Base-by-base conservation (phyloP, 2,888 invertebrate species). In the Biston betularia region DNA sequence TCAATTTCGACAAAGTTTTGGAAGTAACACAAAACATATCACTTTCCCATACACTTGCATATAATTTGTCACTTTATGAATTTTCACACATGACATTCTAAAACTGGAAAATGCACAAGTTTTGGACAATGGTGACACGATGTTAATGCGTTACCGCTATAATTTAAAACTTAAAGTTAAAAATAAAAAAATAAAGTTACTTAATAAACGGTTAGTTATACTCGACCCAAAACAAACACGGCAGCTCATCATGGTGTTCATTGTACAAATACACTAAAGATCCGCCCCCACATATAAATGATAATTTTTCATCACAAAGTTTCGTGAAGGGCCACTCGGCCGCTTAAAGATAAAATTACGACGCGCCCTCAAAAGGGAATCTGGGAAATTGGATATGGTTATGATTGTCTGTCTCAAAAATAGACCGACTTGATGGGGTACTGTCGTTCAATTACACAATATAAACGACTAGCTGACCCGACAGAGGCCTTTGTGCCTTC, bases 301-400 rank as follows among this genome's bases (percentile, higher is more conserved):
- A 67, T 69, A 71, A 69, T 71, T 69, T 69, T 67, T 62, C 63
- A 62, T 67, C 63, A 44, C 64, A 67, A 69, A 62, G 46, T 67
- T 64, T 49, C 60, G 15, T 56, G 59, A 63, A 70, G 57, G 57
- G 42, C 66, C 52, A 57, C 62, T 66, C 62, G 57, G 34, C 62
- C 57, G 66, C 65, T 65, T 56, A 65, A 40, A 61, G 65, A 65
- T 62, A 62, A 66, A 66, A 66, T 66, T 62, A 66, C 57, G 52
- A 35, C 48, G 56, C 35, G 56, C 53, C 61, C 62, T 62, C 58
- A 58, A 66, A 65, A 62, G 48, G 66, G 57, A 62, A 49, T 62
- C 62, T 62, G 12, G 45, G 42, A 49, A 62, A 66, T 62, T 66
- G 66, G 61, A 66, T 57, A 66, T 58, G 66, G 62, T 66, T 66